Evolutionary conservation across 2,113 vertebrate genomes (phyloP).

Genomic region (Bos taurus): ARS-UCD2.0 NC_037346.1:35284501-35285000

Average conservation of each 20-base stretch:
- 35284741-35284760: not conserved
- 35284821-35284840: not conserved
- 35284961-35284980: not conserved
- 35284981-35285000: not conserved
- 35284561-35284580: no score
- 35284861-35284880: not conserved
- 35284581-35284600: not conserved
- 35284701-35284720: not conserved
- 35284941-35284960: not conserved
- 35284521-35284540: not conserved
- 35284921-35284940: slow-evolving; percentile 2
- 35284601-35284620: not conserved
- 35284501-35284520: not conserved
- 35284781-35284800: not conserved
- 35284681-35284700: not conserved
- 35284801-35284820: not conserved
- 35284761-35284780: not conserved
- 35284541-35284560: no score
- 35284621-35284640: not conserved
- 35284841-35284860: not conserved
- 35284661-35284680: rapidly evolving
- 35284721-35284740: no score
- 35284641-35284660: not conserved
- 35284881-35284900: not conserved
- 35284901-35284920: not conserved